Base-by-base conservation (phyloP, 1,140 invertebrate species). In the Zaprionus capensis region DNA sequence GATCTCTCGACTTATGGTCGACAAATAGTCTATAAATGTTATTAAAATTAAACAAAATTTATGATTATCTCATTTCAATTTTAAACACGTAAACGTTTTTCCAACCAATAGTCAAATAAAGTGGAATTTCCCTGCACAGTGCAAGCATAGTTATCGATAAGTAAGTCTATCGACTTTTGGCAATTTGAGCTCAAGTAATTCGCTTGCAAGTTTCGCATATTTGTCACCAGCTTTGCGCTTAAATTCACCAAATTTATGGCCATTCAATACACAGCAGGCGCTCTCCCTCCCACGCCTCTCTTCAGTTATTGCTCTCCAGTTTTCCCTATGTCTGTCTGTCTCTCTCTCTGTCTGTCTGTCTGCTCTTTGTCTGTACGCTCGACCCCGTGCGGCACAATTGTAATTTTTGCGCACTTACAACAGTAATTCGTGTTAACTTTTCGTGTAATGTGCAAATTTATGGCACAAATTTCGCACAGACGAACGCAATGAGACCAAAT, bases 371-470 rank as follows among this genome's bases (percentile, higher is more conserved):
- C 51, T 64, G 59, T 53, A 44, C 51, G n/a, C 44, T 46, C 67
- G 53, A 56, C 53, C 26, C 53, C 26, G 26, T 56, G 53, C 53
- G 38, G 46, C 46, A 71, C 62, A 71, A 71, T 69, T 76, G 82
- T 71, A 72, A 70, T 86, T 86, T 82, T 65, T 70, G 78, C 71
- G 65, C 78, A 84, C 82, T 86, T 86, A 86, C 78, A 78, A 71
- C 71, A 55, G 78, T 80, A 80, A 80, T 80, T 80, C 78, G 75
- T 77, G 78, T 75, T 80, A 80, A 80, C 76, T 80, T 78, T 78
- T 80, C 76, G 78, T 80, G 78, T 80, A 80, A 80, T 80, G 76
- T 80, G 78, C 49, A 80, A 78, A 80, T 80, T 80, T 80, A 80
- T 80, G 75, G 78, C 61, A 64, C 59, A 75, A 75, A 75, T 70